phyloP scores from a whole-genome alignment of 2,888 invertebrate species.

The Sesia apiformis region DNA sequence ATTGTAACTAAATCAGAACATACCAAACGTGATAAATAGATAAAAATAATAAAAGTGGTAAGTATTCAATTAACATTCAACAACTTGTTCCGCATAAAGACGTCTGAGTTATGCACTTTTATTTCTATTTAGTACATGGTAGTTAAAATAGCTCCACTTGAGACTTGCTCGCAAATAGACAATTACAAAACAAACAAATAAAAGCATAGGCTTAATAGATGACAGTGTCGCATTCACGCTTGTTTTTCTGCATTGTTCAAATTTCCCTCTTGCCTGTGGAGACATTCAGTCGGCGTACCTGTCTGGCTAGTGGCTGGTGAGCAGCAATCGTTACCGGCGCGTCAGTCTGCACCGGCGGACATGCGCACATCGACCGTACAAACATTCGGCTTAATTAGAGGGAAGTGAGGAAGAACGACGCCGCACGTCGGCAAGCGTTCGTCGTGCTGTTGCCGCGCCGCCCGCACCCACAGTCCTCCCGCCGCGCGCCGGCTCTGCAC shows the following conservation, averaged over 20 bases:
- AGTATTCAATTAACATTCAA: too few relatives aligned
- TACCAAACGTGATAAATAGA: too few relatives aligned
- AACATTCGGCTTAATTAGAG: slow-evolving; percentile 48
- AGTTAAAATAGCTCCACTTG: too few relatives aligned
- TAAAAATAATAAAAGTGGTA: too few relatives aligned
- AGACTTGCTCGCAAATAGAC: too few relatives aligned
- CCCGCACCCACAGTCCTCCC: slow-evolving; percentile 47
- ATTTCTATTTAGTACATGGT: too few relatives aligned
- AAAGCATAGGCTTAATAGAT: slow-evolving; percentile 2
- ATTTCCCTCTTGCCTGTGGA: slow-evolving; percentile 58
- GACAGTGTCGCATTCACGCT: slow-evolving; percentile 30
- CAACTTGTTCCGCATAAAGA: too few relatives aligned
- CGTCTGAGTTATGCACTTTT: too few relatives aligned
- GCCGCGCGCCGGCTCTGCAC: slow-evolving; percentile 62
- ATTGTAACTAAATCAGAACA: too few relatives aligned
- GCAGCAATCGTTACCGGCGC: slow-evolving; percentile 66
- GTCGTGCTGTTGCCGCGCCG: slow-evolving; percentile 43
- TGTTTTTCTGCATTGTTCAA: slow-evolving; percentile 52
- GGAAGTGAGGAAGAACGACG: slow-evolving; percentile 29
- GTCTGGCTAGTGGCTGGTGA: slow-evolving; percentile 43
- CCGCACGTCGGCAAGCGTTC: slow-evolving; percentile 44
- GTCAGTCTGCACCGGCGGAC: slow-evolving; percentile 65
- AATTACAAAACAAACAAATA: too few relatives aligned
- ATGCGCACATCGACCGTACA: slow-evolving; percentile 51
- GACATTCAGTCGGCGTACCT: slow-evolving; percentile 60